These are phyloP conservation scores for Mellilla xanthometata DNA, from an alignment of 2,888 invertebrate species.

Conservation along the genomic window DNA sequence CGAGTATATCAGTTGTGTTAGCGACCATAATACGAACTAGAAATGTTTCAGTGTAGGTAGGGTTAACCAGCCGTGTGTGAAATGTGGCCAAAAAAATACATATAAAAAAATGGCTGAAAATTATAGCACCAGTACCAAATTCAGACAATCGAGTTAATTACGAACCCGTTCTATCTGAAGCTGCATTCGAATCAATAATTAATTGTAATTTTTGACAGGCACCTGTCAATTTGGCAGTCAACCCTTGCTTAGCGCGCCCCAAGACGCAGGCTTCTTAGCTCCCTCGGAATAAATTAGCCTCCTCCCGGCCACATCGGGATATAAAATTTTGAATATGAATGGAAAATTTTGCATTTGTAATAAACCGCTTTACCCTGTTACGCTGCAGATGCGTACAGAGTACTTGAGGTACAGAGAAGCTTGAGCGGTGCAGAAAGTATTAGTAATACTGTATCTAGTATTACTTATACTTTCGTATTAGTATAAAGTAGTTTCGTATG, in stretches of 20 bases:
- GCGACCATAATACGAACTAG: too few relatives aligned
- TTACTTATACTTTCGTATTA: too few relatives aligned
- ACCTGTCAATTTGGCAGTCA: constrained; percentile 81
- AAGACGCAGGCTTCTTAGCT: constrained; percentile 76
- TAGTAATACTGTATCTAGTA: too few relatives aligned
- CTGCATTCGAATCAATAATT: constrained; percentile 76
- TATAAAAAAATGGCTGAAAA: too few relatives aligned
- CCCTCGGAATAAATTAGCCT: constrained; percentile 89
- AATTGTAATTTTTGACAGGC: constrained; percentile 82
- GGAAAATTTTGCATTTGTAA: constrained; percentile 93
- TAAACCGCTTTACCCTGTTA: constrained; percentile 85
- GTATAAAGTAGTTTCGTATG: too few relatives aligned
- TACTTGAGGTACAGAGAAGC: too few relatives aligned
- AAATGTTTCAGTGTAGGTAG: too few relatives aligned
- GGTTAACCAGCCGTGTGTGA: too few relatives aligned
- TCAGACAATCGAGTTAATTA: constrained; percentile 19
- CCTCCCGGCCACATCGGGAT: constrained; percentile 87
- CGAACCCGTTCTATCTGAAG: constrained; percentile 38
- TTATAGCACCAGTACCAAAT: too few relatives aligned
- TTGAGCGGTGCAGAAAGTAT: too few relatives aligned
- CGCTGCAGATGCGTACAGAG: constrained; percentile 68
- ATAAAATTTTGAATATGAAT: constrained; percentile 96
- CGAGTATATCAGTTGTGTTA: too few relatives aligned
- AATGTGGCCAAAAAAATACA: too few relatives aligned
- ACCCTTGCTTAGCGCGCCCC: constrained; percentile 80